These are phyloP conservation scores for Junco hyemalis DNA, from an alignment of 2,113 vertebrate genomes.

Conservation along the genomic window DNA sequence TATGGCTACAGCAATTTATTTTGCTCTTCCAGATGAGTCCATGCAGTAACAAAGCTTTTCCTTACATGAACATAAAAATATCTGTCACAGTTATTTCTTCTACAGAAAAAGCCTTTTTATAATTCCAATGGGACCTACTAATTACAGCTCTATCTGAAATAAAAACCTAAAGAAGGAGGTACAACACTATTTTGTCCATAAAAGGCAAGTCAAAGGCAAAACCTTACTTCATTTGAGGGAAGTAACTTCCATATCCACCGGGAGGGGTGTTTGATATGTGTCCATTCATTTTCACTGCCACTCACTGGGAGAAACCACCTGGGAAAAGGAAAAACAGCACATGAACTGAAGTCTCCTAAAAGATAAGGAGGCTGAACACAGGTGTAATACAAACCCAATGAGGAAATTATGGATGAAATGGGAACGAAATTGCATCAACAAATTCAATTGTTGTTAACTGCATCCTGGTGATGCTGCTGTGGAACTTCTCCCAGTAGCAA, in stretches of 20 bases:
- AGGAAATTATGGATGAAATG: background rate
- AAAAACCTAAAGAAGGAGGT: background rate
- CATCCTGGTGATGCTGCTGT: fast-evolving
- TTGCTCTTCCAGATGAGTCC: background rate
- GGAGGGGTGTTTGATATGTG: constrained; percentile 74
- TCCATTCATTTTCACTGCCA: constrained; percentile 69
- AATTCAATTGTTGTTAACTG: background rate
- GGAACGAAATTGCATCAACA: background rate
- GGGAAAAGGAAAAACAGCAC: background rate
- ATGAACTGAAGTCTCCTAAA: background rate
- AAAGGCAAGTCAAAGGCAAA: background rate
- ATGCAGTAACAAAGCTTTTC: background rate
- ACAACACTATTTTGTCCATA: background rate
- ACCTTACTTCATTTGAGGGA: constrained; percentile 78
- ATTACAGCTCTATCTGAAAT: background rate
- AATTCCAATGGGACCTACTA: background rate
- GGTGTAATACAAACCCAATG: background rate
- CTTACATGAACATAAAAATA: background rate
- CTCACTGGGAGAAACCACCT: background rate
- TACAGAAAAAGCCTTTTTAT: background rate
- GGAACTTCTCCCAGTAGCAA: background rate
- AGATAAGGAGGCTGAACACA: background rate
- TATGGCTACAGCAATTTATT: background rate
- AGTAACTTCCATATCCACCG: constrained; percentile 65
- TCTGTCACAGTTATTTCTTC: background rate